Percentiles rank a stretch among this genome's conserved stretches.
phyloP scores from a whole-genome alignment of 2,888 invertebrate species.

The Gryllus longicercus region DNA sequence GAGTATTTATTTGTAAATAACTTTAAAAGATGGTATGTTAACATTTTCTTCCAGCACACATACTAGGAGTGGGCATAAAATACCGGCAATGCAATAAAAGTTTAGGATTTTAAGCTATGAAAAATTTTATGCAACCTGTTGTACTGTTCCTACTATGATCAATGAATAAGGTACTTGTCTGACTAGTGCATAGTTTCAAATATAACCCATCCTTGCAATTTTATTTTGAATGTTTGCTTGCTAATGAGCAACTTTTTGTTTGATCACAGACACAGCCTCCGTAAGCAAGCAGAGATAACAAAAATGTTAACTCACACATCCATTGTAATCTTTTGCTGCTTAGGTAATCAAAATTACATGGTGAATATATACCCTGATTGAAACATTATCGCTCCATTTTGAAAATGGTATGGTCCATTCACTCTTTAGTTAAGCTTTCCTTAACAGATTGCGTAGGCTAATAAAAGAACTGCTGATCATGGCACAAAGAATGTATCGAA shows the following conservation, averaged over 20 bases:
- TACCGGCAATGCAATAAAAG: not conserved
- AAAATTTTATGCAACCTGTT: not conserved
- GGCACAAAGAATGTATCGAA: too few relatives aligned
- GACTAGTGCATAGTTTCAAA: not conserved
- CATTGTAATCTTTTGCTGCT: not conserved
- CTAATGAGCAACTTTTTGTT: not conserved
- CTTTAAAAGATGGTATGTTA: too few relatives aligned
- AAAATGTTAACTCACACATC: not conserved
- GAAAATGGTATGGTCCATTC: not conserved
- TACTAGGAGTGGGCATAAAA: not conserved
- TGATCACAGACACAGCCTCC: conserved; percentile 17
- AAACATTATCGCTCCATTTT: too few relatives aligned
- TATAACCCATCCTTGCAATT: not conserved
- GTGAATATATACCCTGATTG: not conserved
- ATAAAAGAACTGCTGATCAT: too few relatives aligned
- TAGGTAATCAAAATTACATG: not conserved
- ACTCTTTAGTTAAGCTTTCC: not conserved
- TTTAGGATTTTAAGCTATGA: not conserved
- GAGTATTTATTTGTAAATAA: not conserved
- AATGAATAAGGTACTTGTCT: conserved; percentile 8
- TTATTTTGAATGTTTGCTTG: not conserved
- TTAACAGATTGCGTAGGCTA: too few relatives aligned
- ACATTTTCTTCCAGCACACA: not conserved
- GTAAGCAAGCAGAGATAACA: conserved; percentile 5
- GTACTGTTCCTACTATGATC: not conserved